Evolutionary conservation across 1,140 invertebrate species (phyloP).

Genomic region (Drosophila pseudoananassae): DNA sequence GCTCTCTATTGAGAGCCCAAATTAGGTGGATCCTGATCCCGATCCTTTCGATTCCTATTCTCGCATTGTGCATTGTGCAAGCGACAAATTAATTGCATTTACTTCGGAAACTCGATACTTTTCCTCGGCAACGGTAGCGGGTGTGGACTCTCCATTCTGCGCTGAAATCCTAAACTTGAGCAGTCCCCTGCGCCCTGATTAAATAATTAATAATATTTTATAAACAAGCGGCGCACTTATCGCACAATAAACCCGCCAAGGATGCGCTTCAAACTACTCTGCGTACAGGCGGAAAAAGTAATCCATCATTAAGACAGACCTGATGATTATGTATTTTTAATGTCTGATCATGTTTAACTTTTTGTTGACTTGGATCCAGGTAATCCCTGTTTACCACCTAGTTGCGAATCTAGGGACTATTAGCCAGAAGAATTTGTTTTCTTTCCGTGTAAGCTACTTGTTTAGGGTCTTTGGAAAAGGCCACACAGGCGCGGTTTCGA

Average conservation of each 20-base stretch:
- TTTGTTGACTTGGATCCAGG: neutral
- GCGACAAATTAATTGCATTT: conserved; percentile 71
- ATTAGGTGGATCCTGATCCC: conserved; percentile 58
- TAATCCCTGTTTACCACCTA: neutral
- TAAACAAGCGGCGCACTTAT: conserved; percentile 64
- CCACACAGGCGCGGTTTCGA: conserved; percentile 41
- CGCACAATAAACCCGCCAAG: neutral
- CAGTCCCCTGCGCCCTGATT: conserved; percentile 26
- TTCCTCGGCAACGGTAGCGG: conserved; percentile 29
- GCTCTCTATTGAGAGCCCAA: conserved; percentile 31
- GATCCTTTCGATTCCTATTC: conserved; percentile 18
- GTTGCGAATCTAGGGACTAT: neutral
- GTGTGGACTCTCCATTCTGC: conserved; percentile 10
- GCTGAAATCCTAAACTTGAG: conserved; percentile 51
- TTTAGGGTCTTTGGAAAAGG: conserved; percentile 25
- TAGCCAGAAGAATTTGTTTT: conserved; percentile 24
- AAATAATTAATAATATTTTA: conserved; percentile 77
- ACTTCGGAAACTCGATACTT: conserved; percentile 47
- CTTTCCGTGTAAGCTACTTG: conserved; percentile 27
- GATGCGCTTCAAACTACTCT: neutral
- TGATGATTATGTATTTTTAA: neutral
- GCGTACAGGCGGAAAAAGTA: neutral
- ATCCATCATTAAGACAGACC: neutral
- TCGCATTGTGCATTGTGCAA: conserved; percentile 51
- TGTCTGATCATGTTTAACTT: neutral